Conservation (phyloP, 2,113 vertebrate genomes). For the Callochromis pleurospilus region DNA sequence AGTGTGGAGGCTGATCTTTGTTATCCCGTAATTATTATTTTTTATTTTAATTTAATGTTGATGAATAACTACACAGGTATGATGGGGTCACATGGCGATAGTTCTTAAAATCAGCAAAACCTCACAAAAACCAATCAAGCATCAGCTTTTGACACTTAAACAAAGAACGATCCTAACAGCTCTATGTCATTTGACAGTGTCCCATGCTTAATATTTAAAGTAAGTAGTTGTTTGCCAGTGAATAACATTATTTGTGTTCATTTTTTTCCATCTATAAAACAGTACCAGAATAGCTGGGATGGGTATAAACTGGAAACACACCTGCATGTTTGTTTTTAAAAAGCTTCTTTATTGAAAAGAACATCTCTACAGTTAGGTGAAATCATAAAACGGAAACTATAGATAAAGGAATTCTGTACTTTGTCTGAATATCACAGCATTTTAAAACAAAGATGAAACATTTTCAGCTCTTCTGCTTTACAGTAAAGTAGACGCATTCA, state of each 20-base stretch:
- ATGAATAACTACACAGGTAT: neutral
- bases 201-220: neutral
- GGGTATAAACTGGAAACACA: neutral
- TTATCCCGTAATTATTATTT: neutral
- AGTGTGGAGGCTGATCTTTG: neutral
- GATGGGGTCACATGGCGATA: neutral
- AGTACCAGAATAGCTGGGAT: neutral
- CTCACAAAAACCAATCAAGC: fast-evolving
- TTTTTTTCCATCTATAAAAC: neutral
- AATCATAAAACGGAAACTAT: fast-evolving
- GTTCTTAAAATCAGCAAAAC: fast-evolving
- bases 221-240: neutral
- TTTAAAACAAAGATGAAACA: neutral
- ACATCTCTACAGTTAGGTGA: neutral
- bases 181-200: fast-evolving
- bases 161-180: neutral
- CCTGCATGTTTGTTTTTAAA: neutral
- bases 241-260: fast-evolving
- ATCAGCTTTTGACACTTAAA: neutral
- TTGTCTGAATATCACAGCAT: neutral
- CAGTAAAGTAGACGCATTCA: neutral
- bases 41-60: neutral
- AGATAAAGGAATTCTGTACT: neutral
- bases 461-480: neutral
- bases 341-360: fast-evolving